These are phyloP conservation scores for Panurus biarmicus DNA, from an alignment of 2,113 vertebrate species.

Conservation along the genomic window DNA sequence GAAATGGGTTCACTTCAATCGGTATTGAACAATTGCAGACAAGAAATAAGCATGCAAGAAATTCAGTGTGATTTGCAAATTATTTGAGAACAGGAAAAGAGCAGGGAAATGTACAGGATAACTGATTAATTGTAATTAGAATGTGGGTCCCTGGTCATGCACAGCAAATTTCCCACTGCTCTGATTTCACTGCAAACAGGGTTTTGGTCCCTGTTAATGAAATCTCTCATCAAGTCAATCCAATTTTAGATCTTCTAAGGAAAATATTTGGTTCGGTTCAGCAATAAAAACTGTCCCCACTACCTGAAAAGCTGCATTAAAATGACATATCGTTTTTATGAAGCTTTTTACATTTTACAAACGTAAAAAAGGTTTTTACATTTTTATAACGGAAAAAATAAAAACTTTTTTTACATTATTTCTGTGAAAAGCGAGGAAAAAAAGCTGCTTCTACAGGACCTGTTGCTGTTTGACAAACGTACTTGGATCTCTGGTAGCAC, in stretches of 20 bases:
- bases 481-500: not conserved
- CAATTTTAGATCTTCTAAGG: not conserved
- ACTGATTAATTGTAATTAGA: not conserved
- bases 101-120: not conserved
- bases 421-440: not conserved
- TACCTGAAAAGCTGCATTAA: not conserved
- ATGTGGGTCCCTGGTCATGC: not conserved
- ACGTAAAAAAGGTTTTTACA: too few relatives aligned
- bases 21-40: not conserved
- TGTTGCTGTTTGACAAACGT: not conserved
- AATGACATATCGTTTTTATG: too few relatives aligned
- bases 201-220: not conserved
- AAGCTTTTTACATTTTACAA: too few relatives aligned
- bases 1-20: not conserved
- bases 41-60: conserved; percentile 23
- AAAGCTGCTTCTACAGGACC: not conserved
- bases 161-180: not conserved
- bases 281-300: not conserved
- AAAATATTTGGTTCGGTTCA: not conserved
- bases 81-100: not conserved
- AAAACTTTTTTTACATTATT: too few relatives aligned
- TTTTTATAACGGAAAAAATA: too few relatives aligned
- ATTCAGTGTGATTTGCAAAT: not conserved
- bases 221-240: not conserved
- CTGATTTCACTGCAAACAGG: not conserved